Percentiles rank a stretch among this genome's conserved stretches.
phyloP scores from a whole-genome alignment of 1,140 invertebrate species.

The Bombus confusus region DNA sequence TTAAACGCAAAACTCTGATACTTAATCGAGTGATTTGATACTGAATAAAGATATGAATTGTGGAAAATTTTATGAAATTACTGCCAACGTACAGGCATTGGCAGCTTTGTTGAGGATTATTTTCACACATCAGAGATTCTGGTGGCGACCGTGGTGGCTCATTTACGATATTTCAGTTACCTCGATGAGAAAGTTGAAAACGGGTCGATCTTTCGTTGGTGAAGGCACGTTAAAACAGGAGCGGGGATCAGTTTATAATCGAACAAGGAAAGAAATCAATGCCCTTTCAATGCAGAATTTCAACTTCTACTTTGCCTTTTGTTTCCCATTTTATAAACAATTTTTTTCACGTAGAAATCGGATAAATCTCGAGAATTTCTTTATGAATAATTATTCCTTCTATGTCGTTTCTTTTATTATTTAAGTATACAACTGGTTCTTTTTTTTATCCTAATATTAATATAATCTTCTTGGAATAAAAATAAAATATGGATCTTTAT shows the following conservation, averaged over 20 bases:
- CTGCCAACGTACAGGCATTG: background rate
- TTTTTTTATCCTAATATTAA: background rate
- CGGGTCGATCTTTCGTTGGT: conserved; percentile 40
- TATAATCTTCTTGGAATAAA: background rate
- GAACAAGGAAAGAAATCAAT: conserved; percentile 29
- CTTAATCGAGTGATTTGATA: background rate
- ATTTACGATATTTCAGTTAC: conserved; percentile 45
- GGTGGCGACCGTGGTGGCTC: background rate
- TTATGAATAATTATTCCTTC: no score
- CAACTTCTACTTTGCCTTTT: conserved; percentile 9
- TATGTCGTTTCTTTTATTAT: no score
- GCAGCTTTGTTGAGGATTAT: background rate
- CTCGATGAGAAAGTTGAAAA: conserved; percentile 49
- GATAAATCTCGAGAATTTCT: background rate
- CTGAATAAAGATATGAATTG: background rate
- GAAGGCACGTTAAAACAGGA: conserved; percentile 18
- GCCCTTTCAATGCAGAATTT: conserved; percentile 26
- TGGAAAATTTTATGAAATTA: conserved; percentile 10
- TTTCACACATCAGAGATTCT: conserved; percentile 24
- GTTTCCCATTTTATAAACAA: background rate
- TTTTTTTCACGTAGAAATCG: background rate
- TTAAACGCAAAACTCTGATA: conserved; percentile 3
- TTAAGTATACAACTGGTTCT: background rate
- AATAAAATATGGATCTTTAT: background rate
- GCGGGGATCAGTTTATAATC: conserved; percentile 37